These are phyloP conservation scores for Conistra vaccinii DNA, from an alignment of 2,888 invertebrate species.

Conservation along the genomic window DNA sequence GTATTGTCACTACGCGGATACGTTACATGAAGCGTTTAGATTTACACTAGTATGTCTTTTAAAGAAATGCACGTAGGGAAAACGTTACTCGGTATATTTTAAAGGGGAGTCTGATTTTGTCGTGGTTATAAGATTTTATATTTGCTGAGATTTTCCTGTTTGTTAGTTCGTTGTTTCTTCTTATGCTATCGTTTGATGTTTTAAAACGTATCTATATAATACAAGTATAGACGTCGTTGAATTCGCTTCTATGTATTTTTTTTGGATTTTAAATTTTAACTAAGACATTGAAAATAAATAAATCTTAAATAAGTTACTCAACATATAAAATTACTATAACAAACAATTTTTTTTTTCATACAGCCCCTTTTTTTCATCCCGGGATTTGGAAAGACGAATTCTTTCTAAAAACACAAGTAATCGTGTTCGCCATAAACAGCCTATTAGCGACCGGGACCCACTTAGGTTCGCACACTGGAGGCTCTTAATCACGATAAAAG, in stretches of 20 bases:
- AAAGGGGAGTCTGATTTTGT: constrained; percentile 3
- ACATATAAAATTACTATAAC: background rate
- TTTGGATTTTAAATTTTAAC: background rate
- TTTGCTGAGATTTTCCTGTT: constrained; percentile 1
- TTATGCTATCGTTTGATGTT: background rate
- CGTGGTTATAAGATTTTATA: background rate
- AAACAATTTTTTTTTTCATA: background rate
- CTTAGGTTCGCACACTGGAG: constrained; percentile 68
- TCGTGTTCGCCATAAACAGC: constrained; percentile 66
- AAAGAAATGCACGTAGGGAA: constrained; percentile 27
- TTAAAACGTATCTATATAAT: no score
- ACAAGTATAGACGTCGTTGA: background rate
- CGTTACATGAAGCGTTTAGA: constrained; percentile 55
- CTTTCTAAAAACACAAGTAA: constrained; percentile 35
- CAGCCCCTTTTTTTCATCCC: background rate
- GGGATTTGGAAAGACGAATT: constrained; percentile 20
- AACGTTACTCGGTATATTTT: constrained; percentile 9
- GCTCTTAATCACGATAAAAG: constrained; percentile 84
- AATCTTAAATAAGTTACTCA: background rate
- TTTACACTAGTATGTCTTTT: constrained; percentile 44
- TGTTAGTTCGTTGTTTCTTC: background rate
- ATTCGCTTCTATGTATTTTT: background rate
- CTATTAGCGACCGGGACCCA: constrained; percentile 67
- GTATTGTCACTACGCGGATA: constrained; percentile 82
- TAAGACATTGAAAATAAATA: background rate